phyloP scores from a whole-genome alignment of 2,113 vertebrate species.

The Gracilinanus agilis region DNA sequence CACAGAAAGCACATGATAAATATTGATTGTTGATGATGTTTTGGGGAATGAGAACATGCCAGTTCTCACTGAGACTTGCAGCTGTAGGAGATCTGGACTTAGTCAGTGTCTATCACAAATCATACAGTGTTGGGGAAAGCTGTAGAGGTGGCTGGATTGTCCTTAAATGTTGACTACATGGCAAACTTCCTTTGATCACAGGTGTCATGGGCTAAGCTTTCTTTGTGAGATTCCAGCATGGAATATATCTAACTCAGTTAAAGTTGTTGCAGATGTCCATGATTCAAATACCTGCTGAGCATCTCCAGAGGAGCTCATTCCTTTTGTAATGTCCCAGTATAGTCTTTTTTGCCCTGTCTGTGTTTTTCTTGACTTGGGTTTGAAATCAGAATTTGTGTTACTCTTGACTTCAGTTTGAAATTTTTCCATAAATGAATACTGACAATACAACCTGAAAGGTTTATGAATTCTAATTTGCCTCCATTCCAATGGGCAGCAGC shows the following conservation, averaged over 20 bases:
- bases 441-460: constrained; percentile 66
- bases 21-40: constrained; percentile 68
- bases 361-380: constrained; percentile 36
- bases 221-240: not conserved
- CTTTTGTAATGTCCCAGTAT: constrained; percentile 49
- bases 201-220: constrained; percentile 44
- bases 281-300: constrained; percentile 52
- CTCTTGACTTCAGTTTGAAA: constrained; percentile 50
- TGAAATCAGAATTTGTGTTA: constrained; percentile 7
- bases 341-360: constrained; percentile 68
- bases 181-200: constrained; percentile 45
- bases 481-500: constrained; percentile 55
- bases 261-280: constrained; percentile 41
- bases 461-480: constrained; percentile 69
- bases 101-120: constrained; percentile 21
- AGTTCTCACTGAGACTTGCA: constrained; percentile 42
- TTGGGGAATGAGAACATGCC: constrained; percentile 51
- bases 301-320: constrained; percentile 49
- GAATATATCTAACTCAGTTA: not conserved
- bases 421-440: constrained; percentile 48
- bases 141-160: constrained; percentile 14
- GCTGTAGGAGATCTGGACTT: constrained; percentile 48
- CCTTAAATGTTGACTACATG: constrained; percentile 11
- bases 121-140: constrained; percentile 11
- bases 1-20: constrained; percentile 54